Evolutionary conservation across 1,140 invertebrate species (phyloP).

Genomic region (Platyscapa corneri): DNA sequence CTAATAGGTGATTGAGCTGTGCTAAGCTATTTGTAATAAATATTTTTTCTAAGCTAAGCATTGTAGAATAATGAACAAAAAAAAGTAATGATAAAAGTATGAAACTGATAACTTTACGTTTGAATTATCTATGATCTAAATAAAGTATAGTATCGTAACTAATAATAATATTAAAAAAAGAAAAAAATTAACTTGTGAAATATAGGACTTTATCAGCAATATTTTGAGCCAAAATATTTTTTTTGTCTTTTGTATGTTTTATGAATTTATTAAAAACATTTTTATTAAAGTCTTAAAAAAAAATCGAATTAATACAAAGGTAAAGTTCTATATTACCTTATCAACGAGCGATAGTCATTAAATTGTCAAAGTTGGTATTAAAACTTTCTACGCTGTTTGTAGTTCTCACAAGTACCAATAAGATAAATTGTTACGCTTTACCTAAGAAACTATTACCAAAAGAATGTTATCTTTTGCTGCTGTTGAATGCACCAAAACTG

Average conservation of each 20-base stretch:
- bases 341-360: neutral
- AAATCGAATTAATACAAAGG: neutral
- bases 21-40: conserved; percentile 48
- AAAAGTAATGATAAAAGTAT: conserved; percentile 7
- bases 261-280: neutral
- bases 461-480: conserved; percentile 39
- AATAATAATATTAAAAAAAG: neutral
- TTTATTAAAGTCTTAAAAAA: conserved; percentile 4
- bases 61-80: conserved; percentile 37
- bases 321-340: neutral
- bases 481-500: conserved; percentile 33
- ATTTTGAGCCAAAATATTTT: no score
- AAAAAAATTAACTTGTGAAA: conserved; percentile 10
- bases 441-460: conserved; percentile 50
- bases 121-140: conserved; percentile 30
- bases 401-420: conserved; percentile 31
- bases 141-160: conserved; percentile 14
- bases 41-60: conserved; percentile 49
- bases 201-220: neutral
- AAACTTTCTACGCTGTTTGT: conserved; percentile 41
- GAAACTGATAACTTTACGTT: conserved; percentile 19
- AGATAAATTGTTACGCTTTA: conserved; percentile 43
- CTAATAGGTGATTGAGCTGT: conserved; percentile 24
- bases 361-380: conserved; percentile 37
- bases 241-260: neutral